Evolutionary conservation across 1,140 invertebrate species (phyloP).

Genomic region (Drosophila biarmipes): DNA sequence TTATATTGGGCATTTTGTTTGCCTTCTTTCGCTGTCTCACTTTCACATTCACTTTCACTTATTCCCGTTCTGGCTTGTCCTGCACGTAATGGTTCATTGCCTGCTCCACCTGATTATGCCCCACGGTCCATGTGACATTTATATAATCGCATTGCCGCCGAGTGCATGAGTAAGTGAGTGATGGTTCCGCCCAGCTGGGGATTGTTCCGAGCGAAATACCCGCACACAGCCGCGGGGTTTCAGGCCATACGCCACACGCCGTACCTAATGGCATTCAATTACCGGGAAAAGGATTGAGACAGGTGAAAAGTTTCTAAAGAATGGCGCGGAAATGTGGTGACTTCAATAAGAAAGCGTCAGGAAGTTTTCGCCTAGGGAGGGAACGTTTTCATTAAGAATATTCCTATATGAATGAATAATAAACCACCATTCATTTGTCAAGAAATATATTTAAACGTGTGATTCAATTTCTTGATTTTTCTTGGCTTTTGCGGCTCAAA

Average conservation of each 20-base stretch:
- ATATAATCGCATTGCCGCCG: slow-evolving; percentile 63
- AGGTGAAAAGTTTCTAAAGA: slow-evolving; percentile 5
- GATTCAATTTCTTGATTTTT: neutral
- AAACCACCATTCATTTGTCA: neutral
- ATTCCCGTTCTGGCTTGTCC: slow-evolving; percentile 1
- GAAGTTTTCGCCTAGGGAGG: too few relatives aligned
- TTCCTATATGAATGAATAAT: neutral
- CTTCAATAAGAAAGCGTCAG: neutral
- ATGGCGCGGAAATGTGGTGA: neutral
- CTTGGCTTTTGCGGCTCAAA: neutral
- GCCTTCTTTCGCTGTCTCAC: neutral
- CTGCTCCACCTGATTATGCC: slow-evolving; percentile 60
- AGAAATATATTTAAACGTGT: neutral
- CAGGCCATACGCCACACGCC: slow-evolving; percentile 1
- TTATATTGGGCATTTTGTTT: slow-evolving; percentile 53
- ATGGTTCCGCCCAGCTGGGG: slow-evolving; percentile 18
- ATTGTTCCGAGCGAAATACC: slow-evolving; percentile 3
- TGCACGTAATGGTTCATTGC: slow-evolving; percentile 53
- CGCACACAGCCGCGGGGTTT: neutral
- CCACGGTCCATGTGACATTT: slow-evolving; percentile 59
- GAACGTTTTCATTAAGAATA: neutral
- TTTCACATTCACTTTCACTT: slow-evolving; percentile 4
- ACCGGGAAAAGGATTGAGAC: slow-evolving; percentile 23
- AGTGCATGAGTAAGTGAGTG: slow-evolving; percentile 27
- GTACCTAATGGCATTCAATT: slow-evolving; percentile 32